Evolutionary conservation across 2,797 vertebrate genomes (phyloP).

Genomic region (Acrocephalus scirpaceus): DNA sequence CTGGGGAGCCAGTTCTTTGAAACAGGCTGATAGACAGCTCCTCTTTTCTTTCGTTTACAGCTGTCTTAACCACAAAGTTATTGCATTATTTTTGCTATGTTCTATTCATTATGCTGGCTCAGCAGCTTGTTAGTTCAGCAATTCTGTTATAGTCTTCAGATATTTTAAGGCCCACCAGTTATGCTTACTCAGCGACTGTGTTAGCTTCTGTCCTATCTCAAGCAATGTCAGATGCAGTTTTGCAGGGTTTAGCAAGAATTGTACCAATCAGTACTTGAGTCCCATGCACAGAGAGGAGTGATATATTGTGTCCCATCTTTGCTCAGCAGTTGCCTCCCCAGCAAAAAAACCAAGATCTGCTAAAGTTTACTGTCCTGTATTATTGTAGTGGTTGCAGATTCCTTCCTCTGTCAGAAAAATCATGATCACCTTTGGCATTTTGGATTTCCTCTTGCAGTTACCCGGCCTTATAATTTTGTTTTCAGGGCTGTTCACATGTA

Average conservation of each 20-base stretch:
- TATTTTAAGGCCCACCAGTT: slow-evolving; percentile 27
- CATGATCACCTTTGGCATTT: background rate
- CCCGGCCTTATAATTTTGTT: background rate
- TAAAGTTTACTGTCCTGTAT: background rate
- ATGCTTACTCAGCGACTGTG: background rate
- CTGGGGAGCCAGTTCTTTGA: background rate
- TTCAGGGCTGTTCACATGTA: background rate
- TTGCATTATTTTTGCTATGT: slow-evolving; percentile 31
- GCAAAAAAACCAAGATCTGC: background rate
- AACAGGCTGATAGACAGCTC: background rate
- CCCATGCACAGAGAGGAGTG: background rate
- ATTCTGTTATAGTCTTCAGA: background rate
- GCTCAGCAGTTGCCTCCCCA: background rate
- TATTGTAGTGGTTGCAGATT: background rate
- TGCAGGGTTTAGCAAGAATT: slow-evolving; percentile 31
- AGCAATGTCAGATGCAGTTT: slow-evolving; percentile 18
- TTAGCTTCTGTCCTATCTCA: background rate
- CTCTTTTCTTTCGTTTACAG: background rate
- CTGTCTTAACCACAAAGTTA: background rate
- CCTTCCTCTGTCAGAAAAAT: background rate
- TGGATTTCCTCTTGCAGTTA: background rate
- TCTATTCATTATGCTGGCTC: slow-evolving; percentile 43
- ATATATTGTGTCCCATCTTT: background rate
- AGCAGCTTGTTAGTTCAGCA: slow-evolving; percentile 54
- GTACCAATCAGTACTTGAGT: background rate